phyloP scores from a whole-genome alignment of 1,140 invertebrate genomes.

The Dinothrombium tinctorium region DNA sequence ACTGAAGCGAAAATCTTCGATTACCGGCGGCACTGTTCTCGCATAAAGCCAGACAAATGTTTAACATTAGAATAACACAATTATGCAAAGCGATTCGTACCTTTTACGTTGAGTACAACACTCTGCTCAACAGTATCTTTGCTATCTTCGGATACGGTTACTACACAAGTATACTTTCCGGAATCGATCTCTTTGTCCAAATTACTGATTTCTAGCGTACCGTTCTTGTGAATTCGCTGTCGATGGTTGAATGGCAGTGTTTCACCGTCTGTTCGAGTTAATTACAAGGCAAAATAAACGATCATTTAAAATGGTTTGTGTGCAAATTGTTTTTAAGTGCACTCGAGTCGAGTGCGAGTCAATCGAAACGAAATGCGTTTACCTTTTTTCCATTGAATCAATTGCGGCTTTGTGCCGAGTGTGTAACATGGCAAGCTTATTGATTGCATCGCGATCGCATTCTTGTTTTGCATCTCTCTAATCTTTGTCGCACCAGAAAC shows the following conservation, averaged over 20 bases:
- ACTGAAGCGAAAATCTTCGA: constrained; percentile 24
- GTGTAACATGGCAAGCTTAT: neutral
- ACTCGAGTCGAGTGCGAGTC: no score
- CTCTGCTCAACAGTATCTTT: neutral
- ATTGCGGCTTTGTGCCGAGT: neutral
- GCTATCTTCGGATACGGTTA: neutral
- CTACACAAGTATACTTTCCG: constrained; percentile 34
- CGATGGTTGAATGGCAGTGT: constrained; percentile 77
- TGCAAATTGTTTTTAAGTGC: no score
- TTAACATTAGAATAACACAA: no score
- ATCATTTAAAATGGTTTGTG: neutral
- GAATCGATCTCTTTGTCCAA: constrained; percentile 66
- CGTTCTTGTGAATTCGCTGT: constrained; percentile 77
- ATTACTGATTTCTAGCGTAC: constrained; percentile 76
- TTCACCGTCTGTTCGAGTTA: constrained; percentile 28
- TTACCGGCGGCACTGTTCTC: constrained; percentile 16
- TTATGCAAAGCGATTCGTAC: no score
- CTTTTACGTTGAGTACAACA: neutral
- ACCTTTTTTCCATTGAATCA: neutral
- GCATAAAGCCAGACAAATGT: no score
- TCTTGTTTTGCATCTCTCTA: neutral
- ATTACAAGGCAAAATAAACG: neutral
- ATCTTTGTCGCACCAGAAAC: neutral
- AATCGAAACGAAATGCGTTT: neutral
- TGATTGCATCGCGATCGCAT: neutral